phyloP scores from a whole-genome alignment of 1,140 invertebrate species.

The Yoshiicerus persimilis region DNA sequence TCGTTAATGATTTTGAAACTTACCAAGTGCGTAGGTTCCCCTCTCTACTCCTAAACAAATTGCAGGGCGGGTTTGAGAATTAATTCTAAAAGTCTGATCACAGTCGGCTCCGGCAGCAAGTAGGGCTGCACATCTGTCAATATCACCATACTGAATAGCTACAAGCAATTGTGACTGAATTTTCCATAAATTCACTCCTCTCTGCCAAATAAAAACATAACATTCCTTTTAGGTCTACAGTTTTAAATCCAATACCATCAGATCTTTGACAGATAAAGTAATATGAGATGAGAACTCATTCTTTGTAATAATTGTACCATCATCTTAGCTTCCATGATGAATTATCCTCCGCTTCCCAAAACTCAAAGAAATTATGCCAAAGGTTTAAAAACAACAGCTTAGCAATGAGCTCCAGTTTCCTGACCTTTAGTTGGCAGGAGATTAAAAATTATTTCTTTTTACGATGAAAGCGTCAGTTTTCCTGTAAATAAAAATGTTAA shows the following conservation, averaged over 20 bases:
- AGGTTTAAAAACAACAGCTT: neutral
- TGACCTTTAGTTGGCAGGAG: neutral
- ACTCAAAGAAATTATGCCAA: neutral
- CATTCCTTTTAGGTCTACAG: neutral
- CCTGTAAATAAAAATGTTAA: no score
- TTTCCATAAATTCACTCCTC: conserved; percentile 27
- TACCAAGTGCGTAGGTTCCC: conserved; percentile 35
- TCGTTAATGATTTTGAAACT: neutral
- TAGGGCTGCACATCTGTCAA: conserved; percentile 31
- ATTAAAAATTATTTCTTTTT: no score
- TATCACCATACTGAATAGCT: conserved; percentile 40
- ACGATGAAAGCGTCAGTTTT: neutral
- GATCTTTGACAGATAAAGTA: no score
- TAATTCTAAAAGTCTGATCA: conserved; percentile 43
- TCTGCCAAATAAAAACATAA: neutral
- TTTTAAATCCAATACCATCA: no score
- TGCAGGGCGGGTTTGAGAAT: conserved; percentile 29
- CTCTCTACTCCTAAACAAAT: conserved; percentile 41
- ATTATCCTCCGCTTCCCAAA: neutral
- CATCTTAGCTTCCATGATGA: neutral
- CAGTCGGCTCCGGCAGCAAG: conserved; percentile 38
- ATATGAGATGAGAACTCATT: no score
- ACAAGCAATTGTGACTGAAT: conserved; percentile 31
- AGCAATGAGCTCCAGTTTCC: neutral
- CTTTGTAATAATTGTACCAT: no score